phyloP scores from a whole-genome alignment of 2,113 vertebrate genomes.

The Misgurnus mizolepis region DNA sequence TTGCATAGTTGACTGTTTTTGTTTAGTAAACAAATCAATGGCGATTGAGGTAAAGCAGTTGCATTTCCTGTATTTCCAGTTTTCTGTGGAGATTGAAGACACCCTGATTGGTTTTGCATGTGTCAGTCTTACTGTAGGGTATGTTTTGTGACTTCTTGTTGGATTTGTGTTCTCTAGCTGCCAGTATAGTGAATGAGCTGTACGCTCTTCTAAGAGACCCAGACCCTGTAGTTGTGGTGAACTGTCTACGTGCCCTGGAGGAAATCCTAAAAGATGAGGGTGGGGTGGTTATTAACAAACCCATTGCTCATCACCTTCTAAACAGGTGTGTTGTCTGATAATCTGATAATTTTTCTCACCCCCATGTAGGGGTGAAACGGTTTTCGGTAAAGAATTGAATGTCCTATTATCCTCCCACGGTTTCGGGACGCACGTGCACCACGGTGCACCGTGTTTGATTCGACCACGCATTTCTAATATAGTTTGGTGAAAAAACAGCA shows the following conservation, averaged over 20 bases:
- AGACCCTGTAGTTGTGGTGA: slow-evolving; percentile 95
- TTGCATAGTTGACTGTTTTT: too few species aligned
- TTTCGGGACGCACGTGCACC: too few species aligned
- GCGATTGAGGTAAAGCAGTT: neutral
- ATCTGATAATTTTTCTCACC: too few species aligned
- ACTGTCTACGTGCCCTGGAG: slow-evolving; percentile 92
- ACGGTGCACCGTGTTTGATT: too few species aligned
- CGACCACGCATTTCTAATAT: too few species aligned
- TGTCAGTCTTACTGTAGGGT: neutral
- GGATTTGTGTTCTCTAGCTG: slow-evolving; percentile 73
- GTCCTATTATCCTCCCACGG: too few species aligned
- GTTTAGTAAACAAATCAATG: too few species aligned
- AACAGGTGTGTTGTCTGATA: slow-evolving; percentile 80
- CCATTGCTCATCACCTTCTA: slow-evolving; percentile 95
- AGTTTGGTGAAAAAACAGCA: too few species aligned
- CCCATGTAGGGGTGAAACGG: too few species aligned
- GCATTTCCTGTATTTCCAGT: neutral
- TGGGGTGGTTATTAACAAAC: slow-evolving; percentile 95
- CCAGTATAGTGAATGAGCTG: slow-evolving; percentile 88
- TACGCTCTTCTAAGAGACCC: slow-evolving; percentile 92
- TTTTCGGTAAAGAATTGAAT: too few species aligned
- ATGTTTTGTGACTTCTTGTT: neutral
- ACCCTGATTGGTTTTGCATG: neutral
- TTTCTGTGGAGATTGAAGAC: neutral
- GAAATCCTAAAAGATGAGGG: slow-evolving; percentile 92